phyloP scores from a whole-genome alignment of 2,113 vertebrate species.

The Vidua chalybeata region DNA sequence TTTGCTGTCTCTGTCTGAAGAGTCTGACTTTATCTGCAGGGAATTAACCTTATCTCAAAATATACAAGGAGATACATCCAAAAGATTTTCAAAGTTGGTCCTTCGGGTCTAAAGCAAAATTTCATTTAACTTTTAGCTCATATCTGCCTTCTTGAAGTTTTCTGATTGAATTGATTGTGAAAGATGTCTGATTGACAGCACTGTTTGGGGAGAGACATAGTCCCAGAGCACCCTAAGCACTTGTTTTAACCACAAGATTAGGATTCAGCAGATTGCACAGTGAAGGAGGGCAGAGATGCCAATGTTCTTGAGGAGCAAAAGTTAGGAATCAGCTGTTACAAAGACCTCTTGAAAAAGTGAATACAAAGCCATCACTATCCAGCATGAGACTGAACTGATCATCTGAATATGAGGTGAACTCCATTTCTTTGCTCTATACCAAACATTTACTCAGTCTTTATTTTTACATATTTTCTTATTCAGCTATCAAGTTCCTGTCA shows the following conservation, averaged over 20 bases:
- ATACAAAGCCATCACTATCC: neutral
- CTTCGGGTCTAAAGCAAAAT: neutral
- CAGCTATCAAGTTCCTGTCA: neutral
- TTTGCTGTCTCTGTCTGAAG: neutral
- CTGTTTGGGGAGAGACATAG: neutral
- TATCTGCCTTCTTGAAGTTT: neutral
- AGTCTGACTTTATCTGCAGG: conserved; percentile 14
- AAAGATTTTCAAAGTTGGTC: conserved; percentile 7
- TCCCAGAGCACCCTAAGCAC: neutral
- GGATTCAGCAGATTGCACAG: neutral
- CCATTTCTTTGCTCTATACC: neutral
- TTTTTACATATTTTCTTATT: neutral
- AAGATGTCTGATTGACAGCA: neutral
- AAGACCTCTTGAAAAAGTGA: neutral
- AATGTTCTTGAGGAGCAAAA: neutral
- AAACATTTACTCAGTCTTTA: neutral
- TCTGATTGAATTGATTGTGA: neutral
- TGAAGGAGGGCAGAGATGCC: neutral
- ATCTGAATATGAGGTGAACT: neutral
- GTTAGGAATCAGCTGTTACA: neutral
- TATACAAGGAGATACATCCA: neutral
- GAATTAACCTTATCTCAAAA: neutral
- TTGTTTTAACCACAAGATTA: conserved; percentile 23
- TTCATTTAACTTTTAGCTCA: neutral
- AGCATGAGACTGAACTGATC: neutral